Conservation (phyloP, 2,113 vertebrate genomes). For the Phalacrocorax aristotelis region DNA sequence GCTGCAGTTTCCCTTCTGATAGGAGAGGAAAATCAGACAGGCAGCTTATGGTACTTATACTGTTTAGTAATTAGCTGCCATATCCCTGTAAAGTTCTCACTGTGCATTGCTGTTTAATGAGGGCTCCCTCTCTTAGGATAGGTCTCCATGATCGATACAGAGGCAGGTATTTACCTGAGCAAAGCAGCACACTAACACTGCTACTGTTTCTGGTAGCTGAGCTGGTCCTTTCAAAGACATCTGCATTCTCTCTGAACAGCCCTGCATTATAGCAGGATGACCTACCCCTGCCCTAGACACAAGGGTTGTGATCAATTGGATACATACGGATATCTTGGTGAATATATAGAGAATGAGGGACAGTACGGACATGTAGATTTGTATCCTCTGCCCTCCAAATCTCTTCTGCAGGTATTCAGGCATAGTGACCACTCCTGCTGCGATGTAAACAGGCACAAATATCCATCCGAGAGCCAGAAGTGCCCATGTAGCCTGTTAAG, state of each 20-base stretch:
- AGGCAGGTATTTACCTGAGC: background rate
- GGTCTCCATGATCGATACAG: background rate
- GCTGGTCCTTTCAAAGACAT: background rate
- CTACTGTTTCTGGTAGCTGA: background rate
- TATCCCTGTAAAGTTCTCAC: background rate
- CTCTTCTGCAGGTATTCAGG: constrained; percentile 89
- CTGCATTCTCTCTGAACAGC: background rate
- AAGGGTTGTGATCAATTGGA: background rate
- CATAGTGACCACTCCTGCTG: constrained; percentile 90
- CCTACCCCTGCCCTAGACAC: background rate
- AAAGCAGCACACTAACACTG: background rate
- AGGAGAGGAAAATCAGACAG: background rate
- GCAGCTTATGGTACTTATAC: background rate
- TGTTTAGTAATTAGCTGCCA: constrained; percentile 19
- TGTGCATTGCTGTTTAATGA: background rate
- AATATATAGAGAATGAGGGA: constrained; percentile 91
- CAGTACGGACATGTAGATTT: constrained; percentile 86
- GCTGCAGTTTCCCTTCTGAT: background rate
- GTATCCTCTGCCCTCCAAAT: constrained; percentile 90
- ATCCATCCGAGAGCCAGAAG: constrained; percentile 90
- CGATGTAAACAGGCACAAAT: constrained; percentile 89
- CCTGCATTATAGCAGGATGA: background rate
- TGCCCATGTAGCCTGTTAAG: constrained; percentile 83
- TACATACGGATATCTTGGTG: constrained; percentile 91
- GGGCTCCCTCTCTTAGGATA: background rate